phyloP scores from a whole-genome alignment of 2,113 vertebrate species.

The Heterocephalus glaber region DNA sequence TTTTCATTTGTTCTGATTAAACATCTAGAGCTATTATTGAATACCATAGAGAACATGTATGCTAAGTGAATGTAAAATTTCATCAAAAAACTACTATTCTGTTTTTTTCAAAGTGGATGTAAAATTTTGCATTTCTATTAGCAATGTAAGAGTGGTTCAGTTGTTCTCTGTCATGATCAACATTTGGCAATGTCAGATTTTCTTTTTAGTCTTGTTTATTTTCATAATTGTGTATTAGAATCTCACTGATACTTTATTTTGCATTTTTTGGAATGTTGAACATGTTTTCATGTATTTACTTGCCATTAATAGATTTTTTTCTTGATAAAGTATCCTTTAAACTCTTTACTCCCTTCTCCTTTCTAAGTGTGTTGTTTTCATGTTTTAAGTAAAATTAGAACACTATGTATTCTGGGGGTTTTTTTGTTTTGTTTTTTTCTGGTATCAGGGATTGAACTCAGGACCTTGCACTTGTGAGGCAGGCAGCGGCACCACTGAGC shows the following conservation, averaged over 20 bases:
- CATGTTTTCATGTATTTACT: background rate
- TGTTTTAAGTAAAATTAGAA: background rate
- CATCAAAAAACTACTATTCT: background rate
- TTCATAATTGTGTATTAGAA: background rate
- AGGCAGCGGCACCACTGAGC: no score
- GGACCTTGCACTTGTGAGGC: no score
- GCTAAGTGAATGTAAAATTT: background rate
- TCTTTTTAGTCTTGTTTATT: background rate
- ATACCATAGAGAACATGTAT: rapidly evolving
- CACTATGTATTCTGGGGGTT: background rate
- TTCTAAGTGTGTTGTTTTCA: background rate
- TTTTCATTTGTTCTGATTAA: background rate
- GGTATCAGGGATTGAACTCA: no score
- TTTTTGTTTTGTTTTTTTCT: no score
- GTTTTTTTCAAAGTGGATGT: background rate
- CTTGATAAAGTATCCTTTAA: background rate
- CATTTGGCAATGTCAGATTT: background rate
- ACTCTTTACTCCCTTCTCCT: background rate
- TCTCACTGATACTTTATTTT: background rate
- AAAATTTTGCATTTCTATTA: background rate
- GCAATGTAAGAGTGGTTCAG: background rate
- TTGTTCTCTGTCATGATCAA: background rate
- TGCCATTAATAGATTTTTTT: background rate
- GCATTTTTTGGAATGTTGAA: background rate
- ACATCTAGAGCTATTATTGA: background rate